These are phyloP conservation scores for Myzus persicae DNA, from an alignment of 1,140 invertebrate species.

Conservation along the genomic window DNA sequence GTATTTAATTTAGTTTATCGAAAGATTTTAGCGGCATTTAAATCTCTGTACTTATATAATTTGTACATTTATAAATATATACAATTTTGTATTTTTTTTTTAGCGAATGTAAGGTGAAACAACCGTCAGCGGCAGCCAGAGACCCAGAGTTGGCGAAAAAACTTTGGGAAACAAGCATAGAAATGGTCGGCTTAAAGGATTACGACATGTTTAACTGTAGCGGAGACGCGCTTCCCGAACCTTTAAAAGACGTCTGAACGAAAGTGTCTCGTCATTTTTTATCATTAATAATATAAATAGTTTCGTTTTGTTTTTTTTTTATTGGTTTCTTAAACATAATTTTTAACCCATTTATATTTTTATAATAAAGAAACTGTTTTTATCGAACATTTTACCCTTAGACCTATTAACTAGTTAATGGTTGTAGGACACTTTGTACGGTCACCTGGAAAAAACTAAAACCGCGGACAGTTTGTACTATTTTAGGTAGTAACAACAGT, in stretches of 20 bases:
- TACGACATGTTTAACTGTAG: constrained; percentile 58
- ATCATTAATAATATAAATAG: not conserved
- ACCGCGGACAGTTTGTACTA: too few relatives aligned
- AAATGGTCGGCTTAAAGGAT: constrained; percentile 61
- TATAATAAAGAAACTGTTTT: not conserved
- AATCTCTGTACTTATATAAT: not conserved
- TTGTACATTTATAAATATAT: not conserved
- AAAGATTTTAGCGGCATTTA: not conserved
- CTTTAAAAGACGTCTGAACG: constrained; percentile 25
- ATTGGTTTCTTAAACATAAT: not conserved
- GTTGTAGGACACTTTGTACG: too few relatives aligned
- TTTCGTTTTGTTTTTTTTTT: not conserved
- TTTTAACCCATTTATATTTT: not conserved
- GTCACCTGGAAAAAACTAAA: too few relatives aligned
- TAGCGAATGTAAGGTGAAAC: constrained; percentile 70
- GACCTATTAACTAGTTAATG: too few relatives aligned
- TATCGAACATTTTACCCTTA: too few relatives aligned
- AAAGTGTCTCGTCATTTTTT: not conserved
- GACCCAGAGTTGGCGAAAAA: constrained; percentile 67
- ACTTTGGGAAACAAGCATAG: constrained; percentile 67
- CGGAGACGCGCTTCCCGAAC: constrained; percentile 16
- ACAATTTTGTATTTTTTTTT: constrained; percentile 34
- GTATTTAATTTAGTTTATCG: constrained; percentile 63
- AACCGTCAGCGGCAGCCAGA: constrained; percentile 66
- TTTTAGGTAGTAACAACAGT: too few relatives aligned